Base-by-base conservation (phyloP, 2,888 invertebrate species). In the Hipparchia semele region DNA sequence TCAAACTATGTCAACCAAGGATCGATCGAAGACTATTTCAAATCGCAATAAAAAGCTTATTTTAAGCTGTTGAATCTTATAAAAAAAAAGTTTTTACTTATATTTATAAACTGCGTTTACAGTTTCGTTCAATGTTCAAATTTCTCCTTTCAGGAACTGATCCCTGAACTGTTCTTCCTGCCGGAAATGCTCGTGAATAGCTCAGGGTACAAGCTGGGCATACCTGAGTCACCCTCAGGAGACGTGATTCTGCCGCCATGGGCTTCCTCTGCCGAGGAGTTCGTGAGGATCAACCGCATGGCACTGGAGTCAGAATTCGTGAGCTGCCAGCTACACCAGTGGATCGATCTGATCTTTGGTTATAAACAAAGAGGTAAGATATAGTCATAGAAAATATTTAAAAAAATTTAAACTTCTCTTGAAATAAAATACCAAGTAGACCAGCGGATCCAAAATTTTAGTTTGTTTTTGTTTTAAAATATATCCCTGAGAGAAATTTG, bases 331-430 rank as follows among this genome's bases (percentile, higher is more conserved):
- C 95, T 99, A 79, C 99, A 99, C 87, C 99, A 99, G 90, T 99
- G 99, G 99, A 99, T 99, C 82, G 99, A 99, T 91, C 95, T 99
- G 79, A 99, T 99, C 84, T 99, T 99, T 88, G 99, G 99, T 78
- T 99, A 99, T 92, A 99, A 99, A 89, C 99, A 99, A 87, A 96
- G 98, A 95, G 99, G 97, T 96, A 89, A 59, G 39, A 5, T 23
- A 23, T 9, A 8, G 23, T 58, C 1, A 8, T n/a, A 33, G 12
- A 33, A 53, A 33, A 65, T 6, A 3, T 13, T 33, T 8, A 0
- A 49, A 49, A 12, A 51, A 2, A 23, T 49, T 13, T 13, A 45
- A 13, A 59, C 33, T 2, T 9, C 8, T n/a, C 8, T 62, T 54
- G 12, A 10, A 54, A 49, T 0, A 0, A 39, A 39, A 39, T 1